Base-by-base conservation (phyloP, 2,888 invertebrate species). In the Ectemnius continuus region DNA sequence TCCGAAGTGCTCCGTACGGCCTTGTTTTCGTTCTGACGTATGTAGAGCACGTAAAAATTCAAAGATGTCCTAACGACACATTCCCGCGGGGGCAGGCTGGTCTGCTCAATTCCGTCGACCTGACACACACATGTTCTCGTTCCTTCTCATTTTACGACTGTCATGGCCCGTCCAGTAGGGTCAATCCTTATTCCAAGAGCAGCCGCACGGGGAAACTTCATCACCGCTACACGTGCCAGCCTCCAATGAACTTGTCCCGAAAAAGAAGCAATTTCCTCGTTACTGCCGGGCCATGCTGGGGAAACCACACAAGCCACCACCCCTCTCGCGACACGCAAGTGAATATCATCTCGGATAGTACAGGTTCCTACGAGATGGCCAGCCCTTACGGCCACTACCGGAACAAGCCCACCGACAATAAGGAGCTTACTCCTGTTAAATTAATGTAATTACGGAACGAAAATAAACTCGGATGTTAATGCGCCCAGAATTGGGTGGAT, bases 131-230 rank as follows among this genome's bases (percentile, higher is more conserved):
- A 58, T 61, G 66, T 61, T 16, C 45, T 52, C 63, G 71, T 75
- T 61, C 61, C 58, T 69, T 64, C 63, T 71, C 75, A 52, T 64
- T 77, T 77, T 70, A 75, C 75, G 75, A 73, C 46, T 61, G 69
- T 52, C 68, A 45, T 18, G 61, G 69, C 48, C 67, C 59, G 66
- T 75, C 66, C 59, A 45, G 61, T 47, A 65, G 61, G 70, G 71
- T 59, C 79, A 75, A 72, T 75, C 72, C 60, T 66, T 72, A 60
- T 62, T 1, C 46, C 36, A 20, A 46, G 48, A 48, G 36, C 36
- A 36, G 23, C 57, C 66, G 64, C 61, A 20, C 52, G 52, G 66
- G 56, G 63, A 62, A 77, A 76, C 71, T 75, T 77, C 68, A 67
- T 71, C 68, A 62, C 62, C 60, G 70, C 57, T 28, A 62, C 76